Evolutionary conservation across 2,888 invertebrate species (phyloP).

Genomic region (Lycophotia porphyrea): DNA sequence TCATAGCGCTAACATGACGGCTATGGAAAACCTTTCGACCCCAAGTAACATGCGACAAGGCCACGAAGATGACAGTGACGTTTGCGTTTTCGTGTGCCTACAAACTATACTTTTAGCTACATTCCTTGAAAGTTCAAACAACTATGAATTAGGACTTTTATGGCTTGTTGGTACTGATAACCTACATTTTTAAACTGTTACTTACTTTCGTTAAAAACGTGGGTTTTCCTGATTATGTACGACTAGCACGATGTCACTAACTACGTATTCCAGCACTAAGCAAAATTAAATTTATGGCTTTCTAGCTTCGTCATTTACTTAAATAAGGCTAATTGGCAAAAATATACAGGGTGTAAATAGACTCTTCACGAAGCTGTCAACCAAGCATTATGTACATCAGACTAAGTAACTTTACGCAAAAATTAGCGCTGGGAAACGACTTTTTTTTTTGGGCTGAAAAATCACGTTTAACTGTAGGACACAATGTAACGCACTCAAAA

Average conservation of each 20-base stretch:
- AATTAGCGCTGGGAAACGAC: no score
- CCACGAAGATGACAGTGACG: neutral
- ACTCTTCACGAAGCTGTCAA: no score
- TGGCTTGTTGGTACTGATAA: neutral
- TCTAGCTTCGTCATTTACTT: neutral
- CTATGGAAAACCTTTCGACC: neutral
- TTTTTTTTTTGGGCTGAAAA: no score
- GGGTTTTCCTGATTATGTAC: neutral
- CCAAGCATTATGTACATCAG: no score
- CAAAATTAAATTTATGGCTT: constrained; percentile 20
- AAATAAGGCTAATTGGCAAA: neutral
- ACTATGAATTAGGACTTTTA: neutral
- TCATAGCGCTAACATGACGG: neutral
- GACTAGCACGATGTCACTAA: neutral
- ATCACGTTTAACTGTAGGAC: no score
- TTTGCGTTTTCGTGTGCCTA: neutral
- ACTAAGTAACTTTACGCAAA: no score
- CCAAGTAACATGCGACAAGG: neutral
- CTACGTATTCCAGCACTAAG: neutral
- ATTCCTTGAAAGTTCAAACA: neutral
- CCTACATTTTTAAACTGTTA: neutral
- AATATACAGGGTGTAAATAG: no score
- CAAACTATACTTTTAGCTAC: neutral
- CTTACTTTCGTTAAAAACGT: neutral
- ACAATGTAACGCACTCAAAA: no score